Conservation (phyloP, 2,797 vertebrate species). For the Holocentrus rufus region DNA sequence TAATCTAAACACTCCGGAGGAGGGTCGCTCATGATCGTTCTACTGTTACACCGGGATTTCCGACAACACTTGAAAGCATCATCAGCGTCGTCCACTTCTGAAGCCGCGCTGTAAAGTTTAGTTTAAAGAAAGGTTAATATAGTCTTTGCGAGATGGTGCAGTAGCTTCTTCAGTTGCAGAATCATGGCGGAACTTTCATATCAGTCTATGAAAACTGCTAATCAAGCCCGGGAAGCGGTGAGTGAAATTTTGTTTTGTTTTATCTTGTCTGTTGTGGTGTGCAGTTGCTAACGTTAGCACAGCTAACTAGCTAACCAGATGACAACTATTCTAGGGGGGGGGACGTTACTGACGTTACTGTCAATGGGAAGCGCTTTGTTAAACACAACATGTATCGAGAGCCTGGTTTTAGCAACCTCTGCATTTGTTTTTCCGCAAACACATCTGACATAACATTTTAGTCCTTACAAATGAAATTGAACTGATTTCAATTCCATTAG, state of each 20-base stretch:
- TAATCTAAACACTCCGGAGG: no score
- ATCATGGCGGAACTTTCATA: conserved; percentile 87
- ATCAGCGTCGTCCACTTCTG: no score
- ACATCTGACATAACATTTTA: background rate
- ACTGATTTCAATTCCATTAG: background rate
- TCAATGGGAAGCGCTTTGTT: background rate
- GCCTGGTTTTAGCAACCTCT: background rate
- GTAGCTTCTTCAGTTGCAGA: background rate
- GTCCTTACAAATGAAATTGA: no score
- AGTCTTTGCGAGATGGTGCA: no score
- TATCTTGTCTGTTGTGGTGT: background rate
- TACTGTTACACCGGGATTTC: no score
- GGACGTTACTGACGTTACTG: background rate
- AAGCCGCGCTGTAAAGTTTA: no score
- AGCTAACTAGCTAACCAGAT: background rate
- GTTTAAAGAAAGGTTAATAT: no score
- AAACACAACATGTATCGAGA: background rate
- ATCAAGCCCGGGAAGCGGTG: conserved; percentile 89
- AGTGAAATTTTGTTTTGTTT: conserved; percentile 55
- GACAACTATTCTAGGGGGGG: background rate
- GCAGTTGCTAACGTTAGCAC: background rate
- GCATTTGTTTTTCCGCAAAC: background rate
- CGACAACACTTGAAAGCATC: no score
- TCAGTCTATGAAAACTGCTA: conserved; percentile 83
- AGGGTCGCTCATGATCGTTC: no score